A percentile compares a stretch with the other conserved stretches of the same genome.
These are phyloP conservation scores for Limosa lapponica DNA, from an alignment of 2,797 vertebrate genomes.

Conservation along the genomic window DNA sequence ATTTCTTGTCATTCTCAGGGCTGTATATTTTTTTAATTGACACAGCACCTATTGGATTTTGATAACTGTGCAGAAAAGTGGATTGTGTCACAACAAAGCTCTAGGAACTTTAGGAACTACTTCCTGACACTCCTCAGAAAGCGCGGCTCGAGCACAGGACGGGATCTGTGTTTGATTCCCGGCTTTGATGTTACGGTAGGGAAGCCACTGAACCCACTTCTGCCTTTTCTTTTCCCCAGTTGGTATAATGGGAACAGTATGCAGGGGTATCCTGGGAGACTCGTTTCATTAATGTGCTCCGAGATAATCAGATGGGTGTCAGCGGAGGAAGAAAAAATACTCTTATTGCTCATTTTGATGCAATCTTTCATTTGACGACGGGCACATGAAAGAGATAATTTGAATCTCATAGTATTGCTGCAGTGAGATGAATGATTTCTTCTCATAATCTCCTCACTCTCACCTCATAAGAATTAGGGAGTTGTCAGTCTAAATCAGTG, in stretches of 20 bases:
- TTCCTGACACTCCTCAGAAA: constrained; percentile 11
- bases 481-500: constrained; percentile 22
- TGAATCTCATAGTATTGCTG: background rate
- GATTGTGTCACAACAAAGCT: constrained; percentile 32
- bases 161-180: constrained; percentile 50
- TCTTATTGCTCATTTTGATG: constrained; percentile 18
- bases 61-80: background rate
- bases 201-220: constrained; percentile 23
- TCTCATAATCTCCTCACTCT: constrained; percentile 52
- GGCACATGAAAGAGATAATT: constrained; percentile 64
- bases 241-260: constrained; percentile 54
- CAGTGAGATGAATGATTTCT: constrained; percentile 46
- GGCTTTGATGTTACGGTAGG: constrained; percentile 15
- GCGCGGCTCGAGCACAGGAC: background rate
- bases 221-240: background rate
- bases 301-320: constrained; percentile 41
- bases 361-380: constrained; percentile 27
- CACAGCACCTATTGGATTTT: background rate
- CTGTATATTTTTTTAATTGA: constrained; percentile 34
- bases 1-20: background rate
- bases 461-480: constrained; percentile 65
- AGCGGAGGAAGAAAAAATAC: constrained; percentile 30
- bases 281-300: background rate
- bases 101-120: background rate
- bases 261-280: constrained; percentile 36